Conservation (phyloP, 2,113 vertebrate genomes). For the Pogona vitticeps region DNA sequence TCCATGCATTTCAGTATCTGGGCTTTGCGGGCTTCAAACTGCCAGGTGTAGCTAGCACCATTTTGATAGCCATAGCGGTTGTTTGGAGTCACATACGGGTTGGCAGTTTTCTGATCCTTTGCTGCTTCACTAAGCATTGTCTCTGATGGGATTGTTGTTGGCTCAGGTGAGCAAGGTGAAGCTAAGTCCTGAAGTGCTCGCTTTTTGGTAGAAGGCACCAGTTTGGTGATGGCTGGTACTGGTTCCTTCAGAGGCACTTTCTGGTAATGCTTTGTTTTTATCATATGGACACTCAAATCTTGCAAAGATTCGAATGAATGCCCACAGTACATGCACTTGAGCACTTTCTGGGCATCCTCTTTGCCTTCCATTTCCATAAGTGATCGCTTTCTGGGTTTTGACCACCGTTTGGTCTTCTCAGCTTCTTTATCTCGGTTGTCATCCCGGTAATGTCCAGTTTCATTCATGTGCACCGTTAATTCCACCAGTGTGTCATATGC, state of each 20-base stretch:
- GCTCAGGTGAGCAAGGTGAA: constrained; percentile 92
- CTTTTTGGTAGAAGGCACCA: constrained; percentile 96
- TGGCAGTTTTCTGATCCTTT: constrained; percentile 92
- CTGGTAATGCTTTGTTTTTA: constrained; percentile 99
- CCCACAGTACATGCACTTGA: constrained; percentile 99
- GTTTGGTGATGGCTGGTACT: constrained; percentile 93
- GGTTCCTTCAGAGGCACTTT: constrained; percentile 99
- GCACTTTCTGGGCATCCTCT: constrained; percentile 97
- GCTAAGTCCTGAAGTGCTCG: constrained; percentile 91
- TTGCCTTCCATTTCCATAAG: constrained; percentile 99
- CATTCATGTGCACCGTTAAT: constrained; percentile 98
- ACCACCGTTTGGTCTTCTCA: constrained; percentile 94
- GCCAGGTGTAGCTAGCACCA: constrained; percentile 98
- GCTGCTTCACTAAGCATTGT: constrained; percentile 81
- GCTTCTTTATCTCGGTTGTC: constrained; percentile 95
- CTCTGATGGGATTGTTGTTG: constrained; percentile 80
- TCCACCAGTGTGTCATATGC: constrained; percentile 98
- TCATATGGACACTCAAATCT: constrained; percentile 99
- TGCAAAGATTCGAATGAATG: constrained; percentile 98
- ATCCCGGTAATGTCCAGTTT: constrained; percentile 97
- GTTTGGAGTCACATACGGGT: constrained; percentile 97
- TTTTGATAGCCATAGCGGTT: constrained; percentile 99
- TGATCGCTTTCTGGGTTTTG: constrained; percentile 95
- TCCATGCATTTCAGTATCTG: constrained; percentile 99
- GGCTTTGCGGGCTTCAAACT: constrained; percentile 97